Evolutionary conservation across 2,888 invertebrate genomes (phyloP), one percentile per base, ranked within the genome.

Genomic region (Andrena marginata): DNA sequence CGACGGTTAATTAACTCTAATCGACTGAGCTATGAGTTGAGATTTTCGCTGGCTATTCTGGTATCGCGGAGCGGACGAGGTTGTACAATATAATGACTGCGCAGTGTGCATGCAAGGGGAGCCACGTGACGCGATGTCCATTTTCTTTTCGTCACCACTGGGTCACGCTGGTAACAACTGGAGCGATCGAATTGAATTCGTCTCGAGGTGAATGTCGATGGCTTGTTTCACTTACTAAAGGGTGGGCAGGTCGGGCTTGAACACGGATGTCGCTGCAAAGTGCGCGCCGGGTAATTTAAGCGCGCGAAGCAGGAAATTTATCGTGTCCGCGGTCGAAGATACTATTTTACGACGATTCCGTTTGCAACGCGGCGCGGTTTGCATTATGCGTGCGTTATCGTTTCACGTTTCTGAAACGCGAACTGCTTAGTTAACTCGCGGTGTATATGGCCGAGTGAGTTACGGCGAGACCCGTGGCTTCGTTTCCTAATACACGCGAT

Each of bases 401-500:
- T 85, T 80, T 87, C 80, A 71, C 77, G 71, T 87, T 87, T 87
- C 87, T 71, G 87, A 87, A 85, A 86, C 71, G 85, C 80, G 83
- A 85, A 87, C 76, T 74, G 77, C 87, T 84, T 81, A 78, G 73
- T 85, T 83, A 80, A 80, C 87, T 78, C 73, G 62, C 23, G 23
- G 54, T 54, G 74, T 71, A 60, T 56, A 65, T 59, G 65, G 71
- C 71, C 62, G 62, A 65, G 69, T 84, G 80, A 87, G 72, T 83
- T 80, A 82, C 87, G 84, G 69, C 73, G 77, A 85, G 69, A 76
- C 80, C 71, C 49, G 64, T 64, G 77, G 84, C 72, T 86, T 87
- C 87, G 82, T 84, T 87, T 87, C 82, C 87, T 87, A 87, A 87
- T 83, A 87, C 88, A 81, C 76, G 77, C 85, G 86, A 87, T 80